Evolutionary conservation across 1,140 invertebrate genomes (phyloP).

Genomic region (Drosophila funebris): DNA sequence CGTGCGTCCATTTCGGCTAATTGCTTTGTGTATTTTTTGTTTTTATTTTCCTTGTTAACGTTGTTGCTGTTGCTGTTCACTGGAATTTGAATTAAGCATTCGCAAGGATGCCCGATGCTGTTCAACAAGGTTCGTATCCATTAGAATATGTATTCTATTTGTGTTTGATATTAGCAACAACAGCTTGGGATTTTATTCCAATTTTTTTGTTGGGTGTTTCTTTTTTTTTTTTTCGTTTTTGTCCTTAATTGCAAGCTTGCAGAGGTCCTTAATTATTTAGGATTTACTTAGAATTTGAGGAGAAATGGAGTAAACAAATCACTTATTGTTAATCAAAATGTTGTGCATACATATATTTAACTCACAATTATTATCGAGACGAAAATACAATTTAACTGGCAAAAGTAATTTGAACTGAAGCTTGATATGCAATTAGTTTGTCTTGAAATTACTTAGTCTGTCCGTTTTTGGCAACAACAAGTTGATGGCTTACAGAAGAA

Average conservation of each 20-base stretch:
- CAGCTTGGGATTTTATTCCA: slow-evolving; percentile 10
- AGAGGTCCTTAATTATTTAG: slow-evolving; percentile 56
- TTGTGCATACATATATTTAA: slow-evolving; percentile 12
- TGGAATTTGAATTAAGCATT: slow-evolving; percentile 45
- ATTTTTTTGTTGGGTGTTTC: slow-evolving; percentile 9
- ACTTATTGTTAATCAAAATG: slow-evolving; percentile 46
- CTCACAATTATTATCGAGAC: slow-evolving; percentile 10
- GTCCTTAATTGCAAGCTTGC: slow-evolving; percentile 53
- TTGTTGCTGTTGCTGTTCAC: slow-evolving; percentile 24
- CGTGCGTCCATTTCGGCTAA: slow-evolving; percentile 73
- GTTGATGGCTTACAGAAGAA: slow-evolving; percentile 2
- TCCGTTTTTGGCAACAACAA: background rate
- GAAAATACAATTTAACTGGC: slow-evolving; percentile 26
- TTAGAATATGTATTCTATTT: slow-evolving; percentile 53
- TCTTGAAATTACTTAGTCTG: slow-evolving; percentile 8
- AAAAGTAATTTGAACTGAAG: slow-evolving; percentile 37
- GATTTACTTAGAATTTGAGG: slow-evolving; percentile 15
- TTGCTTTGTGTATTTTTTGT: slow-evolving; percentile 62
- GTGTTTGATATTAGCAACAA: slow-evolving; percentile 31
- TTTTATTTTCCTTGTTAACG: slow-evolving; percentile 8
- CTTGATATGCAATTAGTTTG: slow-evolving; percentile 37
- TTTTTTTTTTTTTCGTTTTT: slow-evolving; percentile 19
- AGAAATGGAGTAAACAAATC: slow-evolving; percentile 41
- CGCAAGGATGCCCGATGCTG: slow-evolving; percentile 13
- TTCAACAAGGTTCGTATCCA: slow-evolving; percentile 52